Base-by-base conservation (phyloP, 2,797 vertebrate genomes). In the Cryptoprocta ferox region DNA sequence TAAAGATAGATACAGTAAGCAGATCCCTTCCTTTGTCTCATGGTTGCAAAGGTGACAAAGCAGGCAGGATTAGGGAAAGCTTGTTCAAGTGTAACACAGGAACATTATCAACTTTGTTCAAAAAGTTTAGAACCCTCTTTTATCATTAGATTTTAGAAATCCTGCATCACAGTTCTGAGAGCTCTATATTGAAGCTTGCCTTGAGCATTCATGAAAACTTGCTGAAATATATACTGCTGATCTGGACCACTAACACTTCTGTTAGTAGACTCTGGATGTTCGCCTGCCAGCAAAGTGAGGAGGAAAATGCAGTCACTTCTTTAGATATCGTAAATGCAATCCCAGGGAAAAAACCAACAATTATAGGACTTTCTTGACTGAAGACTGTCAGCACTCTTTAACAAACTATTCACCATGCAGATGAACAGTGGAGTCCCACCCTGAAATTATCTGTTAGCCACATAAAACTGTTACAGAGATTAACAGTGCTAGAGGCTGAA, bases 1-100 rank as follows among this genome's bases (percentile, higher is more conserved):
- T 63, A 93, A 97, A 94, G 87, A 89, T 97, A 97, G 97, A 91
- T 97, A 93, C 53, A 88, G 98, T 98, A 95, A 98, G 89, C 93
- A 93, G 87, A 95, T 97, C 93, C 94, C 78, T 97, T 96, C 96
- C 91, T 98, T 98, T 98, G 97, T 97, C 93, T 98, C 97, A 96
- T 97, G 97, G 96, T 98, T 98, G 96, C 97, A 95, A 97, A 98
- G 98, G 98, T 98, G 98, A 99, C 98, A 98, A 98, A 53, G 98
- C 98, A 98, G 98, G 96, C 92, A 97, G 98, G 98, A 99, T 99
- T 99, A 99, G 99, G 98, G 98, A 99, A 99, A 99, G 98, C 99
- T 99, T 99, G 98, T 99, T 99, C 98, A 98, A 98, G 98, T 99
- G 98, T 98, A 98, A 98, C 97, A 97, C 98, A 73, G 98, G 98